Conservation (phyloP, 1,140 invertebrate species). For the Euwallacea fornicatus region DNA sequence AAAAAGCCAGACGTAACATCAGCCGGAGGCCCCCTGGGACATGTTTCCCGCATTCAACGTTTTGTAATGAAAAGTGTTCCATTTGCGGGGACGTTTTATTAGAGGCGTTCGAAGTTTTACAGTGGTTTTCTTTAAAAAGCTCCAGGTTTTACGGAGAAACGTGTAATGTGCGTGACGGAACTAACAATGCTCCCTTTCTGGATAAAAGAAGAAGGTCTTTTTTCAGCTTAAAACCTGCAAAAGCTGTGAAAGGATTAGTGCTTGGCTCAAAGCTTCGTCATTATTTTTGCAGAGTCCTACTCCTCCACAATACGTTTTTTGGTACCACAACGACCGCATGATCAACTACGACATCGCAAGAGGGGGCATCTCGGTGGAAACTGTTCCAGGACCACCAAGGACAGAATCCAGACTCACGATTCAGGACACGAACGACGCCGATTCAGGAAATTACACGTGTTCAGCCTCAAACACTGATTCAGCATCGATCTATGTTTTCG, state of each 20-base stretch:
- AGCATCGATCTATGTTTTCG: conserved; percentile 85
- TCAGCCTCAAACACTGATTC: conserved; percentile 86
- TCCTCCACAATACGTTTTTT: conserved; percentile 87
- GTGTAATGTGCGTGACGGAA: conserved; percentile 16
- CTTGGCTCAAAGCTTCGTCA: too few species aligned
- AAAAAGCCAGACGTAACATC: not conserved
- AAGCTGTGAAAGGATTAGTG: too few species aligned
- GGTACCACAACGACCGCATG: conserved; percentile 90
- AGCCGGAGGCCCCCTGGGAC: conserved; percentile 2
- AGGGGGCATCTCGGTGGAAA: conserved; percentile 82
- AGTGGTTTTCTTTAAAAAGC: conserved; percentile 14
- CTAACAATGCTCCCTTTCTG: conserved; percentile 1
- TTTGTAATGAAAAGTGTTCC: conserved; percentile 23
- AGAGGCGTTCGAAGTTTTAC: conserved; percentile 14
- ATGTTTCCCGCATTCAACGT: conserved; percentile 16
- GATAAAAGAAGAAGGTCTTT: too few species aligned
- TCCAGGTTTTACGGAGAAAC: not conserved
- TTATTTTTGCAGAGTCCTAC: conserved; percentile 73
- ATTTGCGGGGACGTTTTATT: conserved; percentile 18
- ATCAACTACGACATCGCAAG: conserved; percentile 88
- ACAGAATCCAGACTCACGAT: conserved; percentile 84
- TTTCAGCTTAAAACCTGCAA: too few species aligned
- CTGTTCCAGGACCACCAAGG: conserved; percentile 76
- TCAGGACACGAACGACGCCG: conserved; percentile 76
- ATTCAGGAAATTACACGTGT: conserved; percentile 91